Evolutionary conservation across 2,888 invertebrate species (phyloP), one percentile per base, ranked within the genome.

Genomic region (Erynnis tages): DNA sequence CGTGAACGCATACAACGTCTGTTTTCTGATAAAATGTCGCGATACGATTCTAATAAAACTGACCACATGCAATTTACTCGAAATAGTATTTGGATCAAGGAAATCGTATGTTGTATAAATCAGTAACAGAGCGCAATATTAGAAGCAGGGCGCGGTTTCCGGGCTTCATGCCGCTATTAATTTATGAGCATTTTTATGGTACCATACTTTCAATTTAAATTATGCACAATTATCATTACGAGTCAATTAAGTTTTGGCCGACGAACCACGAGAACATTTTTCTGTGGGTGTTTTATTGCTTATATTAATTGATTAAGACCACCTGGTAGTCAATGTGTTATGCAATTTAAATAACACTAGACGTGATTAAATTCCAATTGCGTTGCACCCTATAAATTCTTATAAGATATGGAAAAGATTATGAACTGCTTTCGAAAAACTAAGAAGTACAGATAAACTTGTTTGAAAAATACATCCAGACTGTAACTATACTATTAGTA

Each of bases 61-160:
- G 29, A 45, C 52, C 44, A 44, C 46, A 47, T 47, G 37, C 37
- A 19, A 38, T 52, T 52, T 52, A 44, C 52, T 52, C 19, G 37
- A 44, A 52, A 52, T 29, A 45, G 38, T 45, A 52, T 52, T 30
- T 44, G 44, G 52, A 30, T 52, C 52, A 52, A 52, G 52, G 52
- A 44, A 52, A 52, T 44, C 19, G 32, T 49, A 34, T 29, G 50
- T 44, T 52, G 37, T 52, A 44, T 45, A 45, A 45, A 43, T 30
- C 44, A 37, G 37, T 38, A 35, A 52, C 52, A 52, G 52, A 30
- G 29, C 14, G 35, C 44, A 44, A 45, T 45, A 17, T 52, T 44
- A 35, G 49, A 17, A 35, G 11, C 30, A 44, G 52, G 52, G 52
- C 30, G 50, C 21, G 50, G 52, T 30, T 52, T 52, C 52, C 52